Evolutionary conservation across 37 sponge, comb jelly and placozoan genomes (phyloP).

Genomic region (Ephydatia muelleri): DNA sequence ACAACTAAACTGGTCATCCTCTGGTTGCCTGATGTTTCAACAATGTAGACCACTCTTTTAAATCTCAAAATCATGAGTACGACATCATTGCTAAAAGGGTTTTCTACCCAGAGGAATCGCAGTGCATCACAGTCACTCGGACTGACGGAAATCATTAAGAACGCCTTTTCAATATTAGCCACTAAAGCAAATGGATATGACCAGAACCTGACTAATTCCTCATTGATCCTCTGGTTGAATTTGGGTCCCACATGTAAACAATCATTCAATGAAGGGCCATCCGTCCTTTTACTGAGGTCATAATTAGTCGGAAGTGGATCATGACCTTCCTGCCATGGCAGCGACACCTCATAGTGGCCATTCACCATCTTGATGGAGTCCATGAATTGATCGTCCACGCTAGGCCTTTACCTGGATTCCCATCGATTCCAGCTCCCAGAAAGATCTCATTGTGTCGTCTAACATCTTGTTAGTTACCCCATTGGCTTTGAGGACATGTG

Average conservation of each 20-base stretch:
- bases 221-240: too few relatives aligned
- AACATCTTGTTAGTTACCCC: background rate
- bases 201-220: too few relatives aligned
- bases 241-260: background rate
- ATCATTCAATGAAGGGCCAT: too few relatives aligned
- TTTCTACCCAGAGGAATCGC: slow-evolving; percentile 29
- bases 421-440: slow-evolving; percentile 43
- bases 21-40: too few relatives aligned
- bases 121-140: slow-evolving; percentile 40
- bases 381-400: slow-evolving; percentile 5
- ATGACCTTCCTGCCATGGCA: too few relatives aligned
- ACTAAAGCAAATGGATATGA: too few relatives aligned
- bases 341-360: too few relatives aligned
- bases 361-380: background rate
- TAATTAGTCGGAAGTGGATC: too few relatives aligned
- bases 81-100: slow-evolving; percentile 16
- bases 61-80: slow-evolving; percentile 18
- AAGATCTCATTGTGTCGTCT: slow-evolving; percentile 4
- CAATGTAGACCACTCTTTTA: slow-evolving; percentile 36
- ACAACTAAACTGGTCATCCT: too few relatives aligned
- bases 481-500: background rate
- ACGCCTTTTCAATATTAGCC: too few relatives aligned
- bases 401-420: background rate
- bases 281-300: too few relatives aligned
- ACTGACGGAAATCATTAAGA: slow-evolving; percentile 9